Conservation (phyloP, 2,797 vertebrate genomes). For the Tinamus major region DNA sequence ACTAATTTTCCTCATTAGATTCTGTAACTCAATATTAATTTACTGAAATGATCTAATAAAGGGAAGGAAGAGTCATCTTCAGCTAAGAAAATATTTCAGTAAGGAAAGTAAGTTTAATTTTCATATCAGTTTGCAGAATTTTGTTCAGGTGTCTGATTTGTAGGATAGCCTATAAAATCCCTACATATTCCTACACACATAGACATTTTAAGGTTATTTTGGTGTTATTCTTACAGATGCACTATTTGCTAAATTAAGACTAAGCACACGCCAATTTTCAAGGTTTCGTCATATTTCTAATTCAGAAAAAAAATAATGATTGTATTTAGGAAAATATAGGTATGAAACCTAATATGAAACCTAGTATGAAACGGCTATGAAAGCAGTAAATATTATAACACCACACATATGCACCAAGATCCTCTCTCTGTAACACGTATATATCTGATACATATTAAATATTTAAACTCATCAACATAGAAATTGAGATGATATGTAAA, state of each 20-base stretch:
- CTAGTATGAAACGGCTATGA: too few species aligned
- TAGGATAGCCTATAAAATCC: neutral
- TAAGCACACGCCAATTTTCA: neutral
- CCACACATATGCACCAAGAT: neutral
- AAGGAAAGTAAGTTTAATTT: slow-evolving; percentile 9
- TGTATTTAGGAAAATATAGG: neutral
- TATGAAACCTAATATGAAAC: neutral
- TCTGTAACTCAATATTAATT: slow-evolving; percentile 45
- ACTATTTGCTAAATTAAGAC: neutral
- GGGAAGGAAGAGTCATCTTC: neutral
- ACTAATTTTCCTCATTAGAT: slow-evolving; percentile 46
- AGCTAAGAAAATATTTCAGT: neutral
- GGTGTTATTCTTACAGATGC: neutral
- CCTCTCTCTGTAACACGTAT: neutral
- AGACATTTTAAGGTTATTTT: neutral
- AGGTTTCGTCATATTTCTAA: neutral
- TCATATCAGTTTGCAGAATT: neutral
- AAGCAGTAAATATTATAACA: neutral
- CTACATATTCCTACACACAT: neutral
- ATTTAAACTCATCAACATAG: neutral
- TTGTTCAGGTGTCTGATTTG: neutral
- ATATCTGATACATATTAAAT: neutral
- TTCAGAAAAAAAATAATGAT: neutral
- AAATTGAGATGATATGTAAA: neutral
- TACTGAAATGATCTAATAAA: slow-evolving; percentile 26